phyloP scores from a whole-genome alignment of 2,888 invertebrate genomes.

The Lutraria lutraria region DNA sequence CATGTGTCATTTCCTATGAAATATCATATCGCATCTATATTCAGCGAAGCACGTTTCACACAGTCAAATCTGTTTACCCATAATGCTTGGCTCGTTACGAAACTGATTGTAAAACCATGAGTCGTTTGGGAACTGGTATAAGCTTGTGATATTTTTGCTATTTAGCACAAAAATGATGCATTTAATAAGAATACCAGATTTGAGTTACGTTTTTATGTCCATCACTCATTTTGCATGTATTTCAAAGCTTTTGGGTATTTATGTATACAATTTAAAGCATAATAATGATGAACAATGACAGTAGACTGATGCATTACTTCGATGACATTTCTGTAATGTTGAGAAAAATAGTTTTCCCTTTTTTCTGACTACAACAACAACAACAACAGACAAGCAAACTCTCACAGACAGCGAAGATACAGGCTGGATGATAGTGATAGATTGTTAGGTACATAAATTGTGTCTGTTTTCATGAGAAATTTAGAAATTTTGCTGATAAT shows the following conservation, averaged over 20 bases:
- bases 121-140: conserved; percentile 40
- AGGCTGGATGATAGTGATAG: not conserved
- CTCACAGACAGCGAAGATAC: not conserved
- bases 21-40: conserved; percentile 54
- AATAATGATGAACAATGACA: conserved; percentile 1
- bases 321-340: conserved; percentile 21
- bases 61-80: conserved; percentile 46
- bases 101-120: conserved; percentile 38
- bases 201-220: conserved; percentile 6
- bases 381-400: not conserved
- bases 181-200: conserved; percentile 26
- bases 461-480: conserved; percentile 21
- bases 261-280: conserved; percentile 16
- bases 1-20: conserved; percentile 58
- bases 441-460: not conserved
- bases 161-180: conserved; percentile 30
- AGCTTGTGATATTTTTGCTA: conserved; percentile 20
- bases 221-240: too few relatives aligned
- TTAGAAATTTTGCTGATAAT: conserved; percentile 20
- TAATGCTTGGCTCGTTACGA: conserved; percentile 33
- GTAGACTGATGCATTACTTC: conserved; percentile 7
- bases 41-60: conserved; percentile 42
- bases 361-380: not conserved
- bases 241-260: conserved; percentile 15
- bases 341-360: conserved; percentile 18